These are phyloP conservation scores for Riptortus pedestris DNA, from an alignment of 1,140 invertebrate genomes.

Conservation along the genomic window DNA sequence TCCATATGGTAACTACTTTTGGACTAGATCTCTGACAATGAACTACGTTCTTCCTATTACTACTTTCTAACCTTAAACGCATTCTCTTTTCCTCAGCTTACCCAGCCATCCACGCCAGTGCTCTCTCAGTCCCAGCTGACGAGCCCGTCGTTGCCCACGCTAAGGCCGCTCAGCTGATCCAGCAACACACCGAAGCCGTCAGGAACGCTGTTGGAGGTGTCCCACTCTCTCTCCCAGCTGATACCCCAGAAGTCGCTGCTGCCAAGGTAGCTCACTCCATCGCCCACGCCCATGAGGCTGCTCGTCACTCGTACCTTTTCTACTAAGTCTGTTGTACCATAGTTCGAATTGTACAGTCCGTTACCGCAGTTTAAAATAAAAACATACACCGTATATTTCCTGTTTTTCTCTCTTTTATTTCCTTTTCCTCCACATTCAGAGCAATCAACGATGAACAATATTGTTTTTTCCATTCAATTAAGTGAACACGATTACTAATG, in stretches of 20 bases:
- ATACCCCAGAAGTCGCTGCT: constrained; percentile 30
- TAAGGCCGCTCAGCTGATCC: neutral
- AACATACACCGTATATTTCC: too few relatives aligned
- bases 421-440: too few relatives aligned
- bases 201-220: constrained; percentile 14
- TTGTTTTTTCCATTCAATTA: too few relatives aligned
- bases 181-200: constrained; percentile 15
- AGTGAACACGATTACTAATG: too few relatives aligned
- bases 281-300: constrained; percentile 21
- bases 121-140: neutral
- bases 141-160: constrained; percentile 12
- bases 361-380: too few relatives aligned
- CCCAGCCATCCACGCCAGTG: constrained; percentile 31
- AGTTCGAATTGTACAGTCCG: too few relatives aligned
- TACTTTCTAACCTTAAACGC: constrained; percentile 11
- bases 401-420: too few relatives aligned
- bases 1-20: neutral
- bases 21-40: neutral
- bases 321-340: too few relatives aligned
- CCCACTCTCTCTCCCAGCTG: constrained; percentile 23
- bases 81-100: neutral
- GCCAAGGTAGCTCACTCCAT: constrained; percentile 35
- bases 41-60: neutral
- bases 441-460: too few relatives aligned
- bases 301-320: constrained; percentile 35